A percentile compares a stretch with the other conserved stretches of the same genome.
Evolutionary conservation across 2,888 invertebrate genomes (phyloP).

Genomic region (Megaustenia siamemsis): DNA sequence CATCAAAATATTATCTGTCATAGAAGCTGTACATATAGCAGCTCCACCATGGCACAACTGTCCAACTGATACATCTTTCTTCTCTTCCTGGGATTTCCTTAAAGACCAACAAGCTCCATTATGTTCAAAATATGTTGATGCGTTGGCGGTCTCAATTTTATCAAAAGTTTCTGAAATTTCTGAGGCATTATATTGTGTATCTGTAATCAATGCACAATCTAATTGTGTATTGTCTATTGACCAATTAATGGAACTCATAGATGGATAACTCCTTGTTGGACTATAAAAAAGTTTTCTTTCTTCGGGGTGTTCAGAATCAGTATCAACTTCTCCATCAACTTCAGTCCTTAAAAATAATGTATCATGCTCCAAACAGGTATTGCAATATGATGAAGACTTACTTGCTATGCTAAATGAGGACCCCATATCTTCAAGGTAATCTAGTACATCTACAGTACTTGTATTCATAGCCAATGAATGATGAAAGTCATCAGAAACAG

Average conservation of each 20-base stretch:
- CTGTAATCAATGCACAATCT: not conserved
- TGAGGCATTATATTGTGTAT: not conserved
- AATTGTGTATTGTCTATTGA: not conserved
- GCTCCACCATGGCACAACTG: not conserved
- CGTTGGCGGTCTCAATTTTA: not conserved
- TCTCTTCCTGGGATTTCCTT: not conserved
- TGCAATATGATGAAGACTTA: not conserved
- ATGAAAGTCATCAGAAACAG: not conserved
- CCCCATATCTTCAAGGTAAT: conserved; percentile 19
- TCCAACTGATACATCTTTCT: not conserved
- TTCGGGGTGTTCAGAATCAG: not conserved
- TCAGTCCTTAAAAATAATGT: conserved; percentile 2
- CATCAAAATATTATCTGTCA: not conserved
- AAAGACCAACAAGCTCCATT: not conserved
- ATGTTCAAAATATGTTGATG: not conserved
- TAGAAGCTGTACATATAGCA: not conserved
- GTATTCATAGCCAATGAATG: not conserved
- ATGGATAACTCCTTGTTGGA: not conserved
- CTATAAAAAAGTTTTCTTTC: not conserved
- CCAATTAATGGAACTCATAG: not conserved
- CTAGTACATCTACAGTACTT: conserved; percentile 9
- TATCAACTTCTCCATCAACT: not conserved
- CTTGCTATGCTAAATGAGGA: not conserved
- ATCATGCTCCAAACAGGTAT: not conserved
- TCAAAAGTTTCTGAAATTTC: not conserved